These are phyloP conservation scores for Muraenolepis orangiensis DNA, from an alignment of 2,797 vertebrate species.

Conservation along the genomic window DNA sequence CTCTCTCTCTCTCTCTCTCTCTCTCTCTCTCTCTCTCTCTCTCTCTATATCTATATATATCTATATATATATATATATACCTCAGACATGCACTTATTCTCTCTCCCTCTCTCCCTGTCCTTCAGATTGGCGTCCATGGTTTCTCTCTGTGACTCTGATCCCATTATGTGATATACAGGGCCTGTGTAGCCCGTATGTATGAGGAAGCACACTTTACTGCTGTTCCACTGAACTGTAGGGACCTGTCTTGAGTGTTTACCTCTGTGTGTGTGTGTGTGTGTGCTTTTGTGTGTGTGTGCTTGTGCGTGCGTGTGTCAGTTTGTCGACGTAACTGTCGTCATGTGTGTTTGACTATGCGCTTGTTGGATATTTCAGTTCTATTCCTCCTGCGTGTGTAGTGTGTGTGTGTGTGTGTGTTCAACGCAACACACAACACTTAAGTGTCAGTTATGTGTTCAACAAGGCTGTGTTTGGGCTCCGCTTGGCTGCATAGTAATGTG, in stretches of 20 bases:
- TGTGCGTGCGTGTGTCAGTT: not conserved
- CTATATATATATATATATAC: not conserved
- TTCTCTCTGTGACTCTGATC: not conserved
- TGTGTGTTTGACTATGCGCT: not conserved
- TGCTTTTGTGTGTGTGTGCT: not conserved
- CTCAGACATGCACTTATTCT: not conserved
- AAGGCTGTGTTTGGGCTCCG: not conserved
- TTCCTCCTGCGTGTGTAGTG: not conserved
- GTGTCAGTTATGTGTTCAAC: not conserved
- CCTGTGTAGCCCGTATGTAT: constrained; percentile 18
- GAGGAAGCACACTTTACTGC: constrained; percentile 9
- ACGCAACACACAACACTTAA: constrained; percentile 1
- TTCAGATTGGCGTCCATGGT: not conserved
- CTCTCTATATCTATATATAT: too few species aligned
- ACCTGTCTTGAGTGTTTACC: not conserved
- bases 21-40: too few species aligned
- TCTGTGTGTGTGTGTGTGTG: not conserved
- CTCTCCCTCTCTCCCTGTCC: not conserved
- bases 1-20: too few species aligned
- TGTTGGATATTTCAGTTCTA: not conserved
- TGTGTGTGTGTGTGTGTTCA: not conserved
- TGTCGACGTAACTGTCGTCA: not conserved
- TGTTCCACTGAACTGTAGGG: constrained; percentile 15
- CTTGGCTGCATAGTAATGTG: not conserved
- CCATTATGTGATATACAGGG: not conserved